These are phyloP conservation scores for Lasioglossum baleicum DNA, from an alignment of 1,140 invertebrate genomes.

Conservation along the genomic window DNA sequence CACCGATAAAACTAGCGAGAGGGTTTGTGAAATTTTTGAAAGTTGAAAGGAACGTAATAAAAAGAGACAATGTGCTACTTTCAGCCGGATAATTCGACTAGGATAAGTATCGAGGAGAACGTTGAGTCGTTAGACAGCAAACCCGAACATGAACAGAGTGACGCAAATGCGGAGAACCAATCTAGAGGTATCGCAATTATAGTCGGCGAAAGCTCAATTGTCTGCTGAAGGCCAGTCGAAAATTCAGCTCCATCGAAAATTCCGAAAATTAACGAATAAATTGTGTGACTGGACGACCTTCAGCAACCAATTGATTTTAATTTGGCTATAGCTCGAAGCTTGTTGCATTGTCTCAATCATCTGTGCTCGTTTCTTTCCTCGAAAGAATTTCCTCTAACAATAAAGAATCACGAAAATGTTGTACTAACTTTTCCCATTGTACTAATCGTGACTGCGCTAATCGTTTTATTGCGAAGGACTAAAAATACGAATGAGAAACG, in stretches of 20 bases:
- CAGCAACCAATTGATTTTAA: not conserved
- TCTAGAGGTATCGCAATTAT: slow-evolving; percentile 69
- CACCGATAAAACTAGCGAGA: not conserved
- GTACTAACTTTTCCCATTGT: not conserved
- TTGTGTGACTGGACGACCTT: not conserved
- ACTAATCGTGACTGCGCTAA: not conserved
- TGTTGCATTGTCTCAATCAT: slow-evolving; percentile 17
- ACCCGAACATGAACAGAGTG: slow-evolving; percentile 67
- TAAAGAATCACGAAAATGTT: not conserved
- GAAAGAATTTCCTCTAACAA: not conserved
- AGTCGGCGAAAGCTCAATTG: slow-evolving; percentile 16
- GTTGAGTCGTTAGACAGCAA: slow-evolving; percentile 74
- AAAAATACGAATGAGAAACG: not conserved
- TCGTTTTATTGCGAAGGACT: no score
- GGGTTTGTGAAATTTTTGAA: slow-evolving; percentile 1
- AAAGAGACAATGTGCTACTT: slow-evolving; percentile 55
- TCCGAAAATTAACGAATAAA: not conserved
- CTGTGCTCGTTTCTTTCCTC: not conserved
- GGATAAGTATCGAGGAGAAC: slow-evolving; percentile 73
- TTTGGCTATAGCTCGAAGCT: slow-evolving; percentile 14
- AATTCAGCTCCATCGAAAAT: no score
- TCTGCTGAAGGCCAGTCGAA: no score
- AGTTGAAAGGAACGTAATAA: slow-evolving; percentile 15
- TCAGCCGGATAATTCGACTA: slow-evolving; percentile 75
- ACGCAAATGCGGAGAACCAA: slow-evolving; percentile 67